Evolutionary conservation across 2,888 invertebrate species (phyloP).

Genomic region (Gnatocerus cornutus): DNA sequence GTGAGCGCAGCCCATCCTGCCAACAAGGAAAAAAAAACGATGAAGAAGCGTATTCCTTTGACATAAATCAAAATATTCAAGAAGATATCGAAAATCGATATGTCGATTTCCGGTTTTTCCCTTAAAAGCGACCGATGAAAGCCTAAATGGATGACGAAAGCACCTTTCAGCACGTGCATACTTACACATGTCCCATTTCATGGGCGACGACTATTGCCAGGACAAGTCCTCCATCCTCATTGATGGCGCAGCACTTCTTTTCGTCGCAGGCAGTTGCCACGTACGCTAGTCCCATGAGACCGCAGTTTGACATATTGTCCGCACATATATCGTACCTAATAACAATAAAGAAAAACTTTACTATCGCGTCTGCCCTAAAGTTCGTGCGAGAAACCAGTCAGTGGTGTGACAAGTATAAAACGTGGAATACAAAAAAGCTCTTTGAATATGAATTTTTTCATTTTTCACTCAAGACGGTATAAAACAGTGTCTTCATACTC

Average conservation of each 20-base stretch:
- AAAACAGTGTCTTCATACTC: no score
- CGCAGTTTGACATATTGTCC: constrained; percentile 71
- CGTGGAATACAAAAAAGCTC: not conserved
- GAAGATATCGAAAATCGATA: constrained; percentile 22
- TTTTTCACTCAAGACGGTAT: no score
- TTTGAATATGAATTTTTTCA: no score
- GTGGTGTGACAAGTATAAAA: constrained; percentile 2
- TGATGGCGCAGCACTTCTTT: constrained; percentile 77
- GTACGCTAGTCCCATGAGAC: constrained; percentile 79
- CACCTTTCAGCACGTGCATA: constrained; percentile 13
- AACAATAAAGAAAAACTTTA: constrained; percentile 51
- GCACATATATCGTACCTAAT: constrained; percentile 74
- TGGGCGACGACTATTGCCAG: constrained; percentile 79
- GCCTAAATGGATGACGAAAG: constrained; percentile 1
- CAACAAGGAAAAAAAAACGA: constrained; percentile 10
- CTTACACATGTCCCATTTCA: constrained; percentile 82
- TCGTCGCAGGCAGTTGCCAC: constrained; percentile 79
- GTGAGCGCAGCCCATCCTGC: constrained; percentile 71
- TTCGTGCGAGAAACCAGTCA: not conserved
- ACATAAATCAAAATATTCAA: constrained; percentile 27
- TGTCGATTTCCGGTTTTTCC: constrained; percentile 21
- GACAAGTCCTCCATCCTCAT: constrained; percentile 79
- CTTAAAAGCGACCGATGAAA: constrained; percentile 11
- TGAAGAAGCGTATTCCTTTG: constrained; percentile 10
- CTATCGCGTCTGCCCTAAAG: constrained; percentile 23